phyloP scores from a whole-genome alignment of 2,797 vertebrate species.

The Sebastes hubbsi region DNA sequence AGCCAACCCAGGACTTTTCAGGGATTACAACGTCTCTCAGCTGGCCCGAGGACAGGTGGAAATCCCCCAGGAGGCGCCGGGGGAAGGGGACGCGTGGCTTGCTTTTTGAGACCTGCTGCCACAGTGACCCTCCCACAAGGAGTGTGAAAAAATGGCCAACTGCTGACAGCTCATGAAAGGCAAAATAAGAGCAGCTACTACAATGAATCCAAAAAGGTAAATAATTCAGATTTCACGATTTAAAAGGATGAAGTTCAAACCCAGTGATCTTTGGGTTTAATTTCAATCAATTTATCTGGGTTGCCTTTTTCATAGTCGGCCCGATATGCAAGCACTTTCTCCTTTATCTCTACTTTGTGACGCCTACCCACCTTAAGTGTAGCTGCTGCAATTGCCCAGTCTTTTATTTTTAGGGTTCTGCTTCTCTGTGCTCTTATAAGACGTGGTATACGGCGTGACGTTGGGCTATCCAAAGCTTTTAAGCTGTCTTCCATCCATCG shows the following conservation, averaged over 20 bases:
- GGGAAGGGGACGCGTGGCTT: neutral
- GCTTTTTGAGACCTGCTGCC: conserved; percentile 38
- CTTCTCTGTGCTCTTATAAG: conserved; percentile 3
- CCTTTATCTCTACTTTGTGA: neutral
- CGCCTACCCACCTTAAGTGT: neutral
- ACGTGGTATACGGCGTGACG: conserved; percentile 1
- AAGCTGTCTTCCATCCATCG: conserved; percentile 56
- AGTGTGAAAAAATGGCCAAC: neutral
- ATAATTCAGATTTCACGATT: neutral
- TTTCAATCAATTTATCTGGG: neutral
- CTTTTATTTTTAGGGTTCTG: conserved; percentile 15
- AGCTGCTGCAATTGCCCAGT: neutral
- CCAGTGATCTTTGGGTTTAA: neutral
- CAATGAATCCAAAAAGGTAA: neutral
- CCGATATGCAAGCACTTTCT: neutral
- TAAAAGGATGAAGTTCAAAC: neutral
- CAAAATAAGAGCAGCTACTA: neutral
- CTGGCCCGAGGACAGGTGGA: conserved; percentile 6
- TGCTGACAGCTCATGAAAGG: conserved; percentile 12
- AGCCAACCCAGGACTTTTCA: conserved; percentile 23
- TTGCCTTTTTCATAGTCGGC: neutral
- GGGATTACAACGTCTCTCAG: conserved; percentile 36
- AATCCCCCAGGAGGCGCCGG: conserved; percentile 6
- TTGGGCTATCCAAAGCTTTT: conserved; percentile 50
- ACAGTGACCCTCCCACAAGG: conserved; percentile 25